Evolutionary conservation across 2,797 vertebrate species (phyloP).

Genomic region (Salmo trutta): DNA sequence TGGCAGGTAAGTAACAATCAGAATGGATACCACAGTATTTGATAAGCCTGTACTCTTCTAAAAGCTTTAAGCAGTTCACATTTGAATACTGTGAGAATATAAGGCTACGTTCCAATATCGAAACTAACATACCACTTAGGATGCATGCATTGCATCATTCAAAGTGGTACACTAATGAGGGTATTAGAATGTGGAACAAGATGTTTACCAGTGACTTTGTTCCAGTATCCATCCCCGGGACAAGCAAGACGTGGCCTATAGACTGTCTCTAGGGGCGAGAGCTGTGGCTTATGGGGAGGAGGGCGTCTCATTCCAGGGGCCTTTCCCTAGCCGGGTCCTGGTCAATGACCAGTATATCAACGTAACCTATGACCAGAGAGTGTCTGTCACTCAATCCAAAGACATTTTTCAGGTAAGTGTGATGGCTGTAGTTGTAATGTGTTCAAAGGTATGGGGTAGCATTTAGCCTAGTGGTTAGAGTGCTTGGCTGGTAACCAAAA

Average conservation of each 20-base stretch:
- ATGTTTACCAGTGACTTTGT: conserved; percentile 1
- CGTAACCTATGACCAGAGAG: conserved; percentile 75
- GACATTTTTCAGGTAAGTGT: conserved; percentile 82
- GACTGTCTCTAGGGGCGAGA: conserved; percentile 84
- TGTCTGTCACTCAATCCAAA: conserved; percentile 57
- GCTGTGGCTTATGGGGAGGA: conserved; percentile 84
- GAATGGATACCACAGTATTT: neutral
- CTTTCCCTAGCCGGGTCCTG: conserved; percentile 70
- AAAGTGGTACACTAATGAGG: neutral
- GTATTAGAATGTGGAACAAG: neutral
- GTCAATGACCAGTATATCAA: conserved; percentile 53
- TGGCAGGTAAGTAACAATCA: conserved; percentile 69
- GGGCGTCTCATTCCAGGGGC: conserved; percentile 80
- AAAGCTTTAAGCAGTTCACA: neutral
- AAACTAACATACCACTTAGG: neutral
- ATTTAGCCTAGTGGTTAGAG: too few relatives aligned
- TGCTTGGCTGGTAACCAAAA: too few relatives aligned
- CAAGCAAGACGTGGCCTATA: conserved; percentile 84
- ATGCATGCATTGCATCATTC: neutral
- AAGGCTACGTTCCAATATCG: neutral
- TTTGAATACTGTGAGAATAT: neutral
- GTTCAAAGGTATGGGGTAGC: neutral
- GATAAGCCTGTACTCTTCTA: neutral
- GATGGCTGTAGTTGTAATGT: too few relatives aligned
- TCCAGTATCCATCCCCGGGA: conserved; percentile 87